Conservation (phyloP, 2,113 vertebrate genomes). For the Myocastor coypus region DNA sequence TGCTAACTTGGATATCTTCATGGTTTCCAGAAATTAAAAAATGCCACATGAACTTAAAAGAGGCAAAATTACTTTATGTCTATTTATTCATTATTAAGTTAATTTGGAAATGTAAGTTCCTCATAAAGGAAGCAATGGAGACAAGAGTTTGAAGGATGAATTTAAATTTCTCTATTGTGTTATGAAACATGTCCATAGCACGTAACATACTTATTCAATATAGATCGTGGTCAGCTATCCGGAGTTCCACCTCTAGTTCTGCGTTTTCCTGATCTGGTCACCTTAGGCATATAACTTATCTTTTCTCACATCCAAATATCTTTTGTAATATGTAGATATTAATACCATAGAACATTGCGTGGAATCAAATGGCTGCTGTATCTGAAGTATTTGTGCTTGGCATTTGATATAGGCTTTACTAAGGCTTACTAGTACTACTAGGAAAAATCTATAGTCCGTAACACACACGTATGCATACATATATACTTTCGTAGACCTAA, state of each 20-base stretch:
- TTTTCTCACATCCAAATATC: not conserved
- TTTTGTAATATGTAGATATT: not conserved
- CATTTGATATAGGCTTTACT: not conserved
- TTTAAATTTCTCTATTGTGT: not conserved
- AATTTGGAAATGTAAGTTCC: not conserved
- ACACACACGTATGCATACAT: not conserved
- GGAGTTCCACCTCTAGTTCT: not conserved
- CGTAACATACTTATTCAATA: not conserved
- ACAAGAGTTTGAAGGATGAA: not conserved
- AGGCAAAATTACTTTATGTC: not conserved
- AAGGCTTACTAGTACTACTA: not conserved
- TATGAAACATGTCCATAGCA: not conserved
- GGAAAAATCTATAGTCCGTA: not conserved
- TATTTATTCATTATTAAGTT: not conserved
- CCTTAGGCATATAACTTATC: not conserved
- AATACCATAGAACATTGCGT: not conserved
- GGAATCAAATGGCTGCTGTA: not conserved
- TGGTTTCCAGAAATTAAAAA: slow-evolving; percentile 19
- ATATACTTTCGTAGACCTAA: not conserved
- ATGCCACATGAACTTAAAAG: not conserved
- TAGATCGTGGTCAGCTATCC: not conserved
- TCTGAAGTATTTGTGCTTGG: not conserved
- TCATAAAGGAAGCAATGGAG: not conserved
- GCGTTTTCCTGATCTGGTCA: not conserved
- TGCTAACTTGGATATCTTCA: not conserved